Percentiles rank a stretch among this genome's conserved stretches.
Conservation (phyloP, 2,888 invertebrate genomes). For the Trissoscelio sp. region DNA sequence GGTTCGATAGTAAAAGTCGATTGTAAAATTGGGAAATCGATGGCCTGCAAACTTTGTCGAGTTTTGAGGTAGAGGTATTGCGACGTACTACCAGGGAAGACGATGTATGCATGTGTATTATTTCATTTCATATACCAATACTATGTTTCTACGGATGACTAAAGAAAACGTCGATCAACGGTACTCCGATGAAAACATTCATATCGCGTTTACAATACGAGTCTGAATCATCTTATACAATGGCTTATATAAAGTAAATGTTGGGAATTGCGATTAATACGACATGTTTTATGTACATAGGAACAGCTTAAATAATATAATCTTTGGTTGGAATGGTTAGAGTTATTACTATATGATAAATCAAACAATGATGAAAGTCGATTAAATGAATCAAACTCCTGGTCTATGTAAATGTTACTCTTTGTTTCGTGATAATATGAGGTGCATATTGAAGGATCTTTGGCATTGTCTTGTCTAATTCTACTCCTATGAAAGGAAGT, state of each 20-base stretch:
- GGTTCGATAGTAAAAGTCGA: constrained; percentile 35
- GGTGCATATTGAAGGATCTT: constrained; percentile 55
- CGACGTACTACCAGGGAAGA: constrained; percentile 67
- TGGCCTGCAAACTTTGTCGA: constrained; percentile 61
- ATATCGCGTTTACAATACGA: constrained; percentile 37
- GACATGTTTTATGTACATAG: constrained; percentile 44
- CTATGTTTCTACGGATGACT: constrained; percentile 41
- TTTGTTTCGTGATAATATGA: constrained; percentile 33
- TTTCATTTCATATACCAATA: constrained; percentile 39
- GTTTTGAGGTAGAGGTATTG: constrained; percentile 67
- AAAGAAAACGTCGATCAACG: constrained; percentile 13
- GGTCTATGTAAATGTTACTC: constrained; percentile 18
- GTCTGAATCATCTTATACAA: constrained; percentile 10
- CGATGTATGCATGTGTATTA: constrained; percentile 39
- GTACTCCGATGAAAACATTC: constrained; percentile 21
- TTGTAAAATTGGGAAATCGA: constrained; percentile 54
- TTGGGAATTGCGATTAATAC: background rate
- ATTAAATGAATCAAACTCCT: background rate
- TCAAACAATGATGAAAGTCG: constrained; percentile 10
- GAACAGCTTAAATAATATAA: constrained; percentile 42
- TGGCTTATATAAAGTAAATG: constrained; percentile 7
- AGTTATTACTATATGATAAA: background rate
- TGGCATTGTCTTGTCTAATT: constrained; percentile 56
- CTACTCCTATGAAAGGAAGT: constrained; percentile 44
- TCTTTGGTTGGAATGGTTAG: constrained; percentile 14